A percentile compares a stretch with the other conserved stretches of the same genome.
These are phyloP conservation scores for Seriola quinqueradiata DNA, from an alignment of 2,113 vertebrate genomes.

Conservation along the genomic window DNA sequence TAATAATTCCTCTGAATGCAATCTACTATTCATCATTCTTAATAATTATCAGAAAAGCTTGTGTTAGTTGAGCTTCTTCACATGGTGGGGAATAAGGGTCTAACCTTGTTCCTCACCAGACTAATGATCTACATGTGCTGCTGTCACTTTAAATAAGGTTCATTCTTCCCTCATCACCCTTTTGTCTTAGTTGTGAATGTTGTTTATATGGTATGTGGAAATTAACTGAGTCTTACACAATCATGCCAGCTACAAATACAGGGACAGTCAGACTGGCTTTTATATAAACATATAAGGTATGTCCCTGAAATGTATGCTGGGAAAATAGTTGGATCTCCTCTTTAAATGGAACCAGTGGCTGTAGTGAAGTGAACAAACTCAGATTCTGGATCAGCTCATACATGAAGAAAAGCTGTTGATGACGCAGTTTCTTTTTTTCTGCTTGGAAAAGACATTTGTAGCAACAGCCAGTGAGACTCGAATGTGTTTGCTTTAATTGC, in stretches of 20 bases:
- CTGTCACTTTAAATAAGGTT: not conserved
- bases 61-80: slow-evolving; percentile 26
- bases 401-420: too few relatives aligned
- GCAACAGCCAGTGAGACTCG: too few relatives aligned
- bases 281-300: too few relatives aligned
- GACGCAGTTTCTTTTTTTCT: too few relatives aligned
- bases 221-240: not conserved
- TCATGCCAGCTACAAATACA: not conserved
- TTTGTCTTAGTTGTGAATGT: not conserved
- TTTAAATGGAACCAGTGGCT: too few relatives aligned
- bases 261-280: not conserved
- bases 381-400: too few relatives aligned
- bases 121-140: slow-evolving; percentile 5
- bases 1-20: slow-evolving; percentile 19
- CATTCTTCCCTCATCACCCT: not conserved
- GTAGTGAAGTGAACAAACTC: too few relatives aligned
- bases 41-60: not conserved
- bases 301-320: too few relatives aligned
- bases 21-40: slow-evolving; percentile 2
- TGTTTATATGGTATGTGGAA: not conserved
- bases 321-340: too few relatives aligned
- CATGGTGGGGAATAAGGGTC: not conserved
- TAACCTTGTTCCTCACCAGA: not conserved
- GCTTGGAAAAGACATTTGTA: too few relatives aligned
- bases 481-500: too few relatives aligned